phyloP scores from a whole-genome alignment of 2,888 invertebrate species.

The Fissipunctia ypsillon region DNA sequence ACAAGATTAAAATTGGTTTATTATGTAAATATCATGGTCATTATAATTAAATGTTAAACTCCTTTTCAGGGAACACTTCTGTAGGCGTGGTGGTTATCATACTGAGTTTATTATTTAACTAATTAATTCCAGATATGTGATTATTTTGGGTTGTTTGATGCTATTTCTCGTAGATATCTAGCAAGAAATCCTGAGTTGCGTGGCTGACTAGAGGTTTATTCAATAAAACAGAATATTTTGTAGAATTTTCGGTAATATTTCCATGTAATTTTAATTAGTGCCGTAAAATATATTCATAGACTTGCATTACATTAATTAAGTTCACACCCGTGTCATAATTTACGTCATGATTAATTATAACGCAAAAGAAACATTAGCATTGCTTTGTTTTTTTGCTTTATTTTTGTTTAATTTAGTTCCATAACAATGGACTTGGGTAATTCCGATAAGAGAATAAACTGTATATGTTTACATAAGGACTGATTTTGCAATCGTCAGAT shows the following conservation, averaged over 20 bases:
- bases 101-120: not conserved
- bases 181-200: not conserved
- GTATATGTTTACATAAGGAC: no score
- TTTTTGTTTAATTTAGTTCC: not conserved
- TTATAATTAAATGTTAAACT: not conserved
- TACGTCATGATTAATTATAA: slow-evolving; percentile 48
- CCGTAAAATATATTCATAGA: slow-evolving; percentile 44
- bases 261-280: slow-evolving; percentile 25
- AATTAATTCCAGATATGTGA: not conserved
- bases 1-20: slow-evolving; percentile 9
- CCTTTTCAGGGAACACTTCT: not conserved
- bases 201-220: not conserved
- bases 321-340: slow-evolving; percentile 59
- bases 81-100: not conserved
- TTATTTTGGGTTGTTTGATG: not conserved
- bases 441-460: not conserved
- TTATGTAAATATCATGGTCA: not conserved
- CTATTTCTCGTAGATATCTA: not conserved
- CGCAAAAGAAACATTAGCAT: slow-evolving; percentile 18
- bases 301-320: slow-evolving; percentile 66
- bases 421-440: not conserved
- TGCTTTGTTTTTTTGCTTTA: slow-evolving; percentile 12
- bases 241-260: slow-evolving; percentile 9
- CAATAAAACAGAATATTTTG: slow-evolving; percentile 2
- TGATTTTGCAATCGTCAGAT: no score